Base-by-base conservation (phyloP, 2,888 invertebrate genomes). In the Bruchidius siliquastri region DNA sequence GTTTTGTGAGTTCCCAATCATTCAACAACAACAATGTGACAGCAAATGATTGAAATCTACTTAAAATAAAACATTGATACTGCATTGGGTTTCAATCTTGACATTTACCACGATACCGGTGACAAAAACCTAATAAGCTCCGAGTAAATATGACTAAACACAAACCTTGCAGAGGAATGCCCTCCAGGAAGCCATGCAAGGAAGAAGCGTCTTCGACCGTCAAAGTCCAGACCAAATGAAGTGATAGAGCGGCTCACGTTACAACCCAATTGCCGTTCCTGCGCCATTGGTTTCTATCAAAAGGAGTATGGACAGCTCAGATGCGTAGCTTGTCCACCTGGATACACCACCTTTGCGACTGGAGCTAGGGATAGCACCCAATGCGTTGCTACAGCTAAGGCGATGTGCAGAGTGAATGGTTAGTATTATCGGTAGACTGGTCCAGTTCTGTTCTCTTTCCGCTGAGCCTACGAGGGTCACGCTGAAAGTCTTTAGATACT, bases 251-350 rank as follows among this genome's bases (percentile, higher is more conserved):
- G 84, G 13, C 86, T 88, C 1, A 90, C 90, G 2, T 83, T 91
- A 26, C 85, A 86, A 78, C 91, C 91, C 0, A 89, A 86, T 75
- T 88, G 91, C 79, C 86, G 87, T 75, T 87, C 88, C 0, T 91
- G 91, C 81, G 88, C 88, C 6, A 79, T 87, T 69, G 92, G 92
- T 0, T 88, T 87, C 72, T 92, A 90, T 82, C 92, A 92, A 82
- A 85, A 89, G 0, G 78, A 85, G 20, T 89, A 89, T 79, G 92
- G 91, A 3, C 88, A 90, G 80, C 83, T 86, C 0, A 84, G 86
- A 1, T 93, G 92, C 80, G 79, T 88, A 3, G 82, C 86, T 6
- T 92, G 92, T 83, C 91, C 91, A 0, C 77, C 81, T 21, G 88
- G 89, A 71, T 82, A 83, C 74, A 89, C 90, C 68, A 90, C 90